A percentile compares a stretch with the other conserved stretches of the same genome.
Conservation (phyloP, 2,113 vertebrate species). For the Leptosomus discolor region DNA sequence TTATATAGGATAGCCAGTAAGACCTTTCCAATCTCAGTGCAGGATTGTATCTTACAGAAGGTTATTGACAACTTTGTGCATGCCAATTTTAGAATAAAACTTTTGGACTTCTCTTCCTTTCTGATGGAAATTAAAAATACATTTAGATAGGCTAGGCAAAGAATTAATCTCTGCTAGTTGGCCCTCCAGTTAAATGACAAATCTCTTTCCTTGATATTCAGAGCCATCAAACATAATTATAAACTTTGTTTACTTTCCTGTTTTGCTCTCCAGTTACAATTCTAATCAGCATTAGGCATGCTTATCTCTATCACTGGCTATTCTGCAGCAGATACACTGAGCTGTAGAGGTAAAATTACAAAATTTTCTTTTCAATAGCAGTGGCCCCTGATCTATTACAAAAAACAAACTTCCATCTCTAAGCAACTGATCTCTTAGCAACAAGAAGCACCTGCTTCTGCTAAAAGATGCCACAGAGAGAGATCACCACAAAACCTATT, state of each 20-base stretch:
- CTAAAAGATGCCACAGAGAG: constrained; percentile 79
- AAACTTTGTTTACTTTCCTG: neutral
- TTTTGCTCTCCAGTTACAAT: constrained; percentile 28
- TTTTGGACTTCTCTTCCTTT: neutral
- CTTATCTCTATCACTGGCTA: neutral
- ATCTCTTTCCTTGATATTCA: neutral
- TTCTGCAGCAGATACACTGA: constrained; percentile 39
- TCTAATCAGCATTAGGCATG: constrained; percentile 38
- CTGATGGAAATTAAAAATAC: neutral
- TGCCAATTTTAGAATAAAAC: neutral
- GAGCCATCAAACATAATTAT: neutral
- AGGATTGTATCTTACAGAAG: neutral
- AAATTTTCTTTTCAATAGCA: constrained; percentile 69
- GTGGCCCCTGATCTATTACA: constrained; percentile 71
- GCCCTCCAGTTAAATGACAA: neutral
- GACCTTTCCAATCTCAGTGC: neutral
- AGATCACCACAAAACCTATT: constrained; percentile 68
- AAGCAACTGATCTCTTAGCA: constrained; percentile 88
- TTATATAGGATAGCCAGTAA: fast-evolving
- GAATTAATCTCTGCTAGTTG: neutral
- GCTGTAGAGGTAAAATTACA: constrained; percentile 60
- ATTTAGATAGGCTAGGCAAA: neutral
- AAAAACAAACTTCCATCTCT: constrained; percentile 72
- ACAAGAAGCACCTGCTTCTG: constrained; percentile 84
- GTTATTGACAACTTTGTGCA: neutral